Conservation (phyloP, 2,888 invertebrate genomes). For the Netelia melanura region DNA sequence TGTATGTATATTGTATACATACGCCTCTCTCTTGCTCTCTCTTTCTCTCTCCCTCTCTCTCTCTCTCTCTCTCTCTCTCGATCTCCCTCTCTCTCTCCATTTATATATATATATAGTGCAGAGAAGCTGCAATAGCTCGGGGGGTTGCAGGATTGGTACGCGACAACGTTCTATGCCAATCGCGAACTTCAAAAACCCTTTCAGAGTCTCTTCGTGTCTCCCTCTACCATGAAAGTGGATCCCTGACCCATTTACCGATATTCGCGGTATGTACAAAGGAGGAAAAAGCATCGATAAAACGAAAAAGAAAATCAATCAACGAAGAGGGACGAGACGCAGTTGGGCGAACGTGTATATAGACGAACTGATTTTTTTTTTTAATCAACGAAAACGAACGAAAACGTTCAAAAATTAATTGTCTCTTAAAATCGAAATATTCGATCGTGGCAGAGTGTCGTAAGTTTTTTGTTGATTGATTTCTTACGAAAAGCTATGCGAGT, state of each 20-base stretch:
- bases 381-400: background rate
- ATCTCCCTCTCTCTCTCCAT: no score
- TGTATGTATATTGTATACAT: slow-evolving; percentile 12
- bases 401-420: no score
- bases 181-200: slow-evolving; percentile 60
- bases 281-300: slow-evolving; percentile 8
- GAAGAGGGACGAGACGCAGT: background rate
- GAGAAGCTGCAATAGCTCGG: slow-evolving; percentile 60
- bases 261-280: slow-evolving; percentile 22
- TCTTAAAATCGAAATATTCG: no score
- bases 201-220: slow-evolving; percentile 41
- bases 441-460: no score
- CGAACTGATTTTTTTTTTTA: background rate
- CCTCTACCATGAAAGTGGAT: slow-evolving; percentile 43
- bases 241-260: slow-evolving; percentile 61
- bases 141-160: slow-evolving; percentile 57
- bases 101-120: background rate
- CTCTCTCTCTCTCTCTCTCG: no score
- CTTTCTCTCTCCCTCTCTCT: no score
- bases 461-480: no score
- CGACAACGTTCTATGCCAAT: slow-evolving; percentile 58
- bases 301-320: slow-evolving; percentile 13
- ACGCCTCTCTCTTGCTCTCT: background rate
- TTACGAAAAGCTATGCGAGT: background rate
- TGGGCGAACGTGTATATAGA: slow-evolving; percentile 1